A percentile compares a stretch with the other conserved stretches of the same genome.
These are phyloP conservation scores for Cynopterus sphinx DNA, from an alignment of 2,797 vertebrate genomes.

Conservation along the genomic window DNA sequence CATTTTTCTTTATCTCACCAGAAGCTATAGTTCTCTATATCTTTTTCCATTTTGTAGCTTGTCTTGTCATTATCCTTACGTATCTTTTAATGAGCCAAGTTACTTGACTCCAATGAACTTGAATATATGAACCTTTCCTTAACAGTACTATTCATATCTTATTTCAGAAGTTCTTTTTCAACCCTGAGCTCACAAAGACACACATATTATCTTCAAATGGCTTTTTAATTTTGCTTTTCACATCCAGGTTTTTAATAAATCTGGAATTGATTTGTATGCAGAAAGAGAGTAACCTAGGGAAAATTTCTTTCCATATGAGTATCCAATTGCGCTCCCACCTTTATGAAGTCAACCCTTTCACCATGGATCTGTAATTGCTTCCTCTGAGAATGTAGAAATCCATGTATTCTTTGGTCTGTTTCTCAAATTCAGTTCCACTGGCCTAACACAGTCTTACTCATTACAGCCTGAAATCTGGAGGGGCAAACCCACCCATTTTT, in stretches of 20 bases:
- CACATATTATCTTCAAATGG: neutral
- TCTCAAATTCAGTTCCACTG: neutral
- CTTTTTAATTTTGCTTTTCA: slow-evolving; percentile 25
- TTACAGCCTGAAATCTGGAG: neutral
- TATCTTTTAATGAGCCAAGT: neutral
- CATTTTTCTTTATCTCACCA: neutral
- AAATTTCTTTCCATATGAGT: neutral
- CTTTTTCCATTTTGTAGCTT: neutral
- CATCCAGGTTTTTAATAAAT: neutral
- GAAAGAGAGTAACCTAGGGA: neutral
- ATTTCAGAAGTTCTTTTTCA: neutral
- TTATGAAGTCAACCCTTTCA: neutral
- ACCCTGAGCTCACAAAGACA: neutral
- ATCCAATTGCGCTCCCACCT: neutral
- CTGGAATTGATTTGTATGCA: neutral
- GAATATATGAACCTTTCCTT: neutral
- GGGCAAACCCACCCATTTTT: neutral
- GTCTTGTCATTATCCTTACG: neutral
- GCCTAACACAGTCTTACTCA: neutral
- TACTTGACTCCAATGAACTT: neutral
- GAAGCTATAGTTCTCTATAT: neutral
- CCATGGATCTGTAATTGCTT: neutral
- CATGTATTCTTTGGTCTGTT: neutral
- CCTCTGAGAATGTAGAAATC: neutral
- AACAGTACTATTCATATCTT: neutral